phyloP scores from a whole-genome alignment of 2,113 vertebrate species.

The Todiramphus chloris region DNA sequence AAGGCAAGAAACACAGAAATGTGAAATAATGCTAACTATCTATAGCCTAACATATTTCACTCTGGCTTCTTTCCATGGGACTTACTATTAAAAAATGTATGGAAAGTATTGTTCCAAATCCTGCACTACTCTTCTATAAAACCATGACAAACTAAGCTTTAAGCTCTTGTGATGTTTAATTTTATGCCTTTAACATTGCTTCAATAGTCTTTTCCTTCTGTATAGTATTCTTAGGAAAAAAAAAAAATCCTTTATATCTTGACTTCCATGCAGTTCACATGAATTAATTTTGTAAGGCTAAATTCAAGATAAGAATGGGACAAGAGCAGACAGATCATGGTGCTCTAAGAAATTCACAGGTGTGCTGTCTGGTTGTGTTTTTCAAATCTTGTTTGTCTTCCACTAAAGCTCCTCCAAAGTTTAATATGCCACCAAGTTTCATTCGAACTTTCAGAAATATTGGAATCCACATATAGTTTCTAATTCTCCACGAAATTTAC shows the following conservation, averaged over 20 bases:
- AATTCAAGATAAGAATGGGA: not conserved
- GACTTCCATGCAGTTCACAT: constrained; percentile 2
- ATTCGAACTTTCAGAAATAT: not conserved
- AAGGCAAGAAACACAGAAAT: not conserved
- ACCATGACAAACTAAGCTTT: not conserved
- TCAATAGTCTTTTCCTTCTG: not conserved
- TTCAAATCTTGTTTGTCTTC: not conserved
- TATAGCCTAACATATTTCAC: not conserved
- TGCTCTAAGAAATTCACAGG: not conserved
- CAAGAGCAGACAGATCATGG: not conserved
- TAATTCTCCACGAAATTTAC: constrained; percentile 38
- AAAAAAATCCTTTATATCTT: not conserved
- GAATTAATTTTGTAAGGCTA: constrained; percentile 8
- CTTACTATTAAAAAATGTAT: not conserved
- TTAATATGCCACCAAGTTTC: not conserved
- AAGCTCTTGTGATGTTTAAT: not conserved
- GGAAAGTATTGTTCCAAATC: not conserved
- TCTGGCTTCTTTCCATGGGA: not conserved
- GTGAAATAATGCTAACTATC: not conserved
- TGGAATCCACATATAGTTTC: not conserved
- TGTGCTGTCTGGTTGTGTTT: not conserved
- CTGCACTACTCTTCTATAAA: not conserved
- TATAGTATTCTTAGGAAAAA: not conserved
- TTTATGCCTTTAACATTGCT: not conserved
- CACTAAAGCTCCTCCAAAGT: not conserved